A percentile compares a stretch with the other conserved stretches of the same genome.
These are phyloP conservation scores for Lottia scabra DNA, from an alignment of 2,888 invertebrate genomes.

Conservation along the genomic window DNA sequence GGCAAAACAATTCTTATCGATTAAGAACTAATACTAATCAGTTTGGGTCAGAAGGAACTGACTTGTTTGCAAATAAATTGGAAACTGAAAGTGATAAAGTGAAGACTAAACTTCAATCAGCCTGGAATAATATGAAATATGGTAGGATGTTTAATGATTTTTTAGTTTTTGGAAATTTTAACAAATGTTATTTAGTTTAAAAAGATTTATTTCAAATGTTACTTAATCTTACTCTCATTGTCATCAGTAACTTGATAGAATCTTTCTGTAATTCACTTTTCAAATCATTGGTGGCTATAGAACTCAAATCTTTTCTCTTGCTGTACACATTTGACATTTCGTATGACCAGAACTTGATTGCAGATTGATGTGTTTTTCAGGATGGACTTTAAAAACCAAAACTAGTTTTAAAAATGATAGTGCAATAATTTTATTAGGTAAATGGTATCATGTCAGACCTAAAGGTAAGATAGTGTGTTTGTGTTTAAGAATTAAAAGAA, in stretches of 20 bases:
- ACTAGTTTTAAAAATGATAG: slow-evolving; percentile 85
- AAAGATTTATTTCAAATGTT: too few relatives aligned
- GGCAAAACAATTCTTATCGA: not conserved
- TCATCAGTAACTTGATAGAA: too few relatives aligned
- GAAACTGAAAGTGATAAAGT: slow-evolving; percentile 74
- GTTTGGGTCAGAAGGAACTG: not conserved
- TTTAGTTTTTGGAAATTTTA: too few relatives aligned
- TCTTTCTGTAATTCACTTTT: slow-evolving; percentile 99
- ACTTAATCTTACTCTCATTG: too few relatives aligned
- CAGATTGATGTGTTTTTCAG: slow-evolving; percentile 57
- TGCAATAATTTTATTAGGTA: slow-evolving; percentile 87
- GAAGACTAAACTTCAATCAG: slow-evolving; percentile 84
- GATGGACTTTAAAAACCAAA: slow-evolving; percentile 82
- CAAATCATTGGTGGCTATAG: slow-evolving; percentile 99
- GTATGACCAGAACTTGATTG: slow-evolving; percentile 1
- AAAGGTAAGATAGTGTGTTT: slow-evolving; percentile 55
- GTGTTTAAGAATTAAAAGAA: too few relatives aligned
- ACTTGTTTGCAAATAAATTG: not conserved
- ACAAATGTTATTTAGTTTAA: too few relatives aligned
- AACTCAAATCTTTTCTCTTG: slow-evolving; percentile 88
- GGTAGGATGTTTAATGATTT: slow-evolving; percentile 71
- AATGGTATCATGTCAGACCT: slow-evolving; percentile 76
- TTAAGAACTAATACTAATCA: not conserved
- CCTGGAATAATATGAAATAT: slow-evolving; percentile 94
- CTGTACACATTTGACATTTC: not conserved